phyloP scores from a whole-genome alignment of 2,113 vertebrate species.

The Pogona vitticeps region DNA sequence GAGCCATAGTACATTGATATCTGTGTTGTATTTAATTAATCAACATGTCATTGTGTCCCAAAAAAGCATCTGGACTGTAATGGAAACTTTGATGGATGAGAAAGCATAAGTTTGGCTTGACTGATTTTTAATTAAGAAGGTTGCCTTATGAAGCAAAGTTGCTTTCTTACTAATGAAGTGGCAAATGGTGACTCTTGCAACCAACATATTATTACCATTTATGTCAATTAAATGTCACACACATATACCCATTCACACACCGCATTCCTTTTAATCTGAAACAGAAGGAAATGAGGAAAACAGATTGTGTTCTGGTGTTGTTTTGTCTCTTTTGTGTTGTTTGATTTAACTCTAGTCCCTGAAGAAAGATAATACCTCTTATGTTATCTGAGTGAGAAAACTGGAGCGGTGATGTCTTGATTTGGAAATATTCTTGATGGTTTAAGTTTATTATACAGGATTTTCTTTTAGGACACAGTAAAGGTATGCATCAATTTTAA shows the following conservation, averaged over 20 bases:
- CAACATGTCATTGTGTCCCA: slow-evolving; percentile 18
- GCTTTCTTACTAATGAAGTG: slow-evolving; percentile 40
- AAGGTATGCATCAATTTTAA: neutral
- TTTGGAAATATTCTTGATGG: neutral
- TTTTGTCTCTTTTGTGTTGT: neutral
- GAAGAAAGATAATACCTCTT: slow-evolving; percentile 9
- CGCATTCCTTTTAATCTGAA: slow-evolving; percentile 46
- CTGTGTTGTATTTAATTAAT: slow-evolving; percentile 19
- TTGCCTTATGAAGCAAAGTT: slow-evolving; percentile 39
- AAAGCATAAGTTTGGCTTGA: slow-evolving; percentile 20
- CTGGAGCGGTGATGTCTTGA: slow-evolving; percentile 9
- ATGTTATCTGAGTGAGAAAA: slow-evolving; percentile 9
- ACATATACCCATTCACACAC: slow-evolving; percentile 15
- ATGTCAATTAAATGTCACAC: slow-evolving; percentile 45
- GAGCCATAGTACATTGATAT: neutral
- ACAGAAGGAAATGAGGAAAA: slow-evolving; percentile 2
- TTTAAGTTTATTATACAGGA: slow-evolving; percentile 7
- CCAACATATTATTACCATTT: slow-evolving; percentile 43
- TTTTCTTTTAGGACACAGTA: neutral
- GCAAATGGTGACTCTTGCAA: slow-evolving; percentile 12
- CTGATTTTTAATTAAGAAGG: slow-evolving; percentile 44
- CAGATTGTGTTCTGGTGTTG: neutral
- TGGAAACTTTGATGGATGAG: slow-evolving; percentile 27
- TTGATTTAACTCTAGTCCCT: neutral
- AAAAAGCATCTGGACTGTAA: slow-evolving; percentile 1